phyloP scores from a whole-genome alignment of 1,140 invertebrate species.

The Bombus consobrinus region DNA sequence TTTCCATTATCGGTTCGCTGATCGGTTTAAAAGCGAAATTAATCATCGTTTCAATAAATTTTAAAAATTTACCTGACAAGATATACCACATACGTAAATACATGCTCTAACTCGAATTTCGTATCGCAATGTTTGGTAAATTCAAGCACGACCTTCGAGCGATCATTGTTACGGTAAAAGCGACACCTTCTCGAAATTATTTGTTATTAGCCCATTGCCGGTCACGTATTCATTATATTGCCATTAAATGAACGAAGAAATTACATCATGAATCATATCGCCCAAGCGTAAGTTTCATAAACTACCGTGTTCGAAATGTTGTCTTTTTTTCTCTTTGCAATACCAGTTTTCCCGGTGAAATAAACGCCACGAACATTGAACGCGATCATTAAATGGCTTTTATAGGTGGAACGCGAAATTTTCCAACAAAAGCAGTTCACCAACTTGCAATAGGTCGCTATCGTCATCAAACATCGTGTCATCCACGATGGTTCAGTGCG shows the following conservation, averaged over 20 bases:
- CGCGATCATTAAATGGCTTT: too few relatives aligned
- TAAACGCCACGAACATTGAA: background rate
- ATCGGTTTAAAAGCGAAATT: background rate
- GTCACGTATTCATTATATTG: background rate
- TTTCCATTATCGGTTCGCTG: background rate
- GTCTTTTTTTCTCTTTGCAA: background rate
- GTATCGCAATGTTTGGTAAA: constrained; percentile 33
- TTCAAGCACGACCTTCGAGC: constrained; percentile 15
- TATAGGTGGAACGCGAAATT: constrained; percentile 6
- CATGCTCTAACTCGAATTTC: constrained; percentile 17
- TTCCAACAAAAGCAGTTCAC: background rate
- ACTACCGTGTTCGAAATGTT: background rate
- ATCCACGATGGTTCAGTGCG: background rate
- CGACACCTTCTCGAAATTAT: background rate
- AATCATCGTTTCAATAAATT: background rate
- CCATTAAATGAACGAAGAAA: background rate
- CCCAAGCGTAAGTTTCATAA: constrained; percentile 17
- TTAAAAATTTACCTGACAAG: background rate
- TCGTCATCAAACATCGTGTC: background rate
- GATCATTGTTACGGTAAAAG: background rate
- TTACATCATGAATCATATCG: constrained; percentile 17
- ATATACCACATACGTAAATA: background rate
- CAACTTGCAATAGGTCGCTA: background rate
- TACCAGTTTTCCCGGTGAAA: background rate
- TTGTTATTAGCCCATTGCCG: background rate